These are phyloP conservation scores for Parnassius mnemosyne DNA, from an alignment of 2,888 invertebrate species.

Conservation along the genomic window DNA sequence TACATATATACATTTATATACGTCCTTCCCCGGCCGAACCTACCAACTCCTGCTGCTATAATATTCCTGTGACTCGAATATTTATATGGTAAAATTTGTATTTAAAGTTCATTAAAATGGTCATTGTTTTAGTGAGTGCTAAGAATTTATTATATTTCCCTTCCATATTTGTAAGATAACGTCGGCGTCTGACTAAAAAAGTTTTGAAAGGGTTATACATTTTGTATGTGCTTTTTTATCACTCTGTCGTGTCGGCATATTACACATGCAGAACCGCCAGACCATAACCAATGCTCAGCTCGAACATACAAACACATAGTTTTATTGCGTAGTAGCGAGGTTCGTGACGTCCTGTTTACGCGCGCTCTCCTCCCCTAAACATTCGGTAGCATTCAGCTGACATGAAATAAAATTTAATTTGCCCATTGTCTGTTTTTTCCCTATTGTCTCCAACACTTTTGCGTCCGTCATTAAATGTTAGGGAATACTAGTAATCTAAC, in stretches of 20 bases:
- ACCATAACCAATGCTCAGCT: conserved; percentile 55
- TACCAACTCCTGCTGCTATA: too few species aligned
- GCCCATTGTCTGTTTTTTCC: conserved; percentile 58
- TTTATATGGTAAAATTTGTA: too few species aligned
- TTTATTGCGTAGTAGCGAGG: conserved; percentile 51
- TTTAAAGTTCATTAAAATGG: too few species aligned
- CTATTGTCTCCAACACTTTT: conserved; percentile 26
- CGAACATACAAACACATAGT: conserved; percentile 34
- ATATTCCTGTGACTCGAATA: too few species aligned
- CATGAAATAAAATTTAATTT: conserved; percentile 73
- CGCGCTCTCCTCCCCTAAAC: conserved; percentile 40
- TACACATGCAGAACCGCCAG: conserved; percentile 63
- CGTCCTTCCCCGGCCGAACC: too few species aligned
- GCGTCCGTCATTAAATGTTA: conserved; percentile 27
- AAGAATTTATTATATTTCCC: conserved; percentile 31
- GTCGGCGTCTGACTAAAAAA: conserved; percentile 55
- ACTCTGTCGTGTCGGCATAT: conserved; percentile 51
- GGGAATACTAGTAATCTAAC: conserved; percentile 40
- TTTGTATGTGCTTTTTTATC: conserved; percentile 54
- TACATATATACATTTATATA: too few species aligned
- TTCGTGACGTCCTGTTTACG: conserved; percentile 66
- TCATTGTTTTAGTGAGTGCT: neutral
- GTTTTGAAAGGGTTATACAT: conserved; percentile 44
- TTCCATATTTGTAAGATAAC: conserved; percentile 59
- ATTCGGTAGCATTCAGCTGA: conserved; percentile 55